Evolutionary conservation across 2,113 vertebrate genomes (phyloP).

Genomic region (Callopanchax toddi): DNA sequence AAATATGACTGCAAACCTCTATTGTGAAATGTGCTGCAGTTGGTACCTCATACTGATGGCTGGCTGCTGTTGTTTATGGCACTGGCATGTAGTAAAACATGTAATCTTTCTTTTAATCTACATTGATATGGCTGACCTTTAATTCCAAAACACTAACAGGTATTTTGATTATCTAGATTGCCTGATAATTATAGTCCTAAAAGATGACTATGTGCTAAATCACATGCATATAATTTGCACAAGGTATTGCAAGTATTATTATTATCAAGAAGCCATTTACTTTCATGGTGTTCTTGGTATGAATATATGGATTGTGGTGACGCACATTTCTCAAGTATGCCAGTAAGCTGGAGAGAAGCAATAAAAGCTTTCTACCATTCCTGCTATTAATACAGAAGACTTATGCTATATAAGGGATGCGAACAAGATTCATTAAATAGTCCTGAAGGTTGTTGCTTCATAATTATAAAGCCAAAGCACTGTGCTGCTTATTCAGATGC

Average conservation of each 20-base stretch:
- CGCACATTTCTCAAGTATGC: not conserved
- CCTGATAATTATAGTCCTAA: constrained; percentile 65
- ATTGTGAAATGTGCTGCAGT: too few species aligned
- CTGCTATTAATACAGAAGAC: not conserved
- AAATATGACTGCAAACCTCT: too few species aligned
- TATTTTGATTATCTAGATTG: constrained; percentile 66
- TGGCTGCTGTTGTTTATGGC: too few species aligned
- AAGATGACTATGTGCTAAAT: constrained; percentile 69
- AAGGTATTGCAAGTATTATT: constrained; percentile 46
- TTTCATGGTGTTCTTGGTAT: constrained; percentile 28
- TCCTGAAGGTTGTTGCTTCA: not conserved
- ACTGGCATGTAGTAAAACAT: not conserved
- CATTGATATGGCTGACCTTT: constrained; percentile 68
- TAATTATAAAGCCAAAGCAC: not conserved
- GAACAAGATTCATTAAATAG: not conserved
- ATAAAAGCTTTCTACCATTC: not conserved
- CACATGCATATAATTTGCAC: constrained; percentile 47
- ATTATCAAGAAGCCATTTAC: constrained; percentile 45
- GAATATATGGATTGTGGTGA: constrained; percentile 14
- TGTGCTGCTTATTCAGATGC: constrained; percentile 2
- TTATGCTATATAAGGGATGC: not conserved
- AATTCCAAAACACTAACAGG: constrained; percentile 47
- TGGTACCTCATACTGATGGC: too few species aligned
- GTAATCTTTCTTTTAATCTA: constrained; percentile 63
- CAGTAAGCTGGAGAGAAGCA: not conserved